Conservation (phyloP, 2,797 vertebrate species). For the Phoebastria nigripes region DNA sequence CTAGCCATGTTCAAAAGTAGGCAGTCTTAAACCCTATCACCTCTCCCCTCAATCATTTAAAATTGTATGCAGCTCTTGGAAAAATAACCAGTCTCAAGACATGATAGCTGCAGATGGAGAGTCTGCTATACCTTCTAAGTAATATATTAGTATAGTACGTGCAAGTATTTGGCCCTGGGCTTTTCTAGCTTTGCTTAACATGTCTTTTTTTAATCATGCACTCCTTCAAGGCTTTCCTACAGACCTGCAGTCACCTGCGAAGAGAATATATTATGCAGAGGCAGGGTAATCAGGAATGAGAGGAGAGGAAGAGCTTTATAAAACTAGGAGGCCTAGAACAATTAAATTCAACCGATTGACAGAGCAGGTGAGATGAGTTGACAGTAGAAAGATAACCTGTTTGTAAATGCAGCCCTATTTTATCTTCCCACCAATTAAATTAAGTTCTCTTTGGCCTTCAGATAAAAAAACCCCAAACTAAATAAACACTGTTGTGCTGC, state of each 20-base stretch:
- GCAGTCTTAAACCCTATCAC: background rate
- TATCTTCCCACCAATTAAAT: conserved; percentile 73
- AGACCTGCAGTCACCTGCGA: conserved; percentile 23
- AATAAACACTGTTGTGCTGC: conserved; percentile 71
- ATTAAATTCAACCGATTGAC: conserved; percentile 67
- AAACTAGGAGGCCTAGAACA: conserved; percentile 65
- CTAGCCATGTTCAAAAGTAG: background rate
- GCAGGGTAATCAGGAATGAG: conserved; percentile 27
- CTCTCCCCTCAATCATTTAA: background rate
- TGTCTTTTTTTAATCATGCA: background rate
- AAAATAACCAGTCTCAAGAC: background rate
- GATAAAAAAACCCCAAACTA: conserved; percentile 51
- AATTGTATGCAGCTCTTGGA: background rate
- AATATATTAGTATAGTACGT: background rate
- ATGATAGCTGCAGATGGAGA: background rate
- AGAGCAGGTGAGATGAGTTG: conserved; percentile 44
- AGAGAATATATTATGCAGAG: conserved; percentile 35
- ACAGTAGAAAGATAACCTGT: conserved; percentile 69
- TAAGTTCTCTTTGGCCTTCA: conserved; percentile 70
- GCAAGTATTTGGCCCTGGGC: background rate
- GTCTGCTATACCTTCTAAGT: background rate
- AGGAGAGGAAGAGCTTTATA: conserved; percentile 59
- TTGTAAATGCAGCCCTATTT: conserved; percentile 66
- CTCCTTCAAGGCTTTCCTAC: conserved; percentile 41
- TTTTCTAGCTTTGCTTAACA: conserved; percentile 39